These are phyloP conservation scores for Formicarius rufipectus DNA, from an alignment of 2,113 vertebrate genomes.

Conservation along the genomic window DNA sequence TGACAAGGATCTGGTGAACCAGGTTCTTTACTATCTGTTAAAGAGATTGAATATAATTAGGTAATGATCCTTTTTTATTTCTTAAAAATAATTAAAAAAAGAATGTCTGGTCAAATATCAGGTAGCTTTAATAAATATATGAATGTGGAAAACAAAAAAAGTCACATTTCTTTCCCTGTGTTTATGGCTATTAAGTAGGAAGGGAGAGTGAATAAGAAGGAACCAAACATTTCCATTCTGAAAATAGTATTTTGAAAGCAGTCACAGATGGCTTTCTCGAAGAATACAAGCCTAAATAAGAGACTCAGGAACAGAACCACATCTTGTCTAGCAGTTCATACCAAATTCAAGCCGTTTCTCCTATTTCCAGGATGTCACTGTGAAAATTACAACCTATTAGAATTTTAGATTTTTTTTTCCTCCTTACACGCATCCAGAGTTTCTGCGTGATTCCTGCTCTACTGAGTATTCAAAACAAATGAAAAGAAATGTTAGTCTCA, in stretches of 20 bases:
- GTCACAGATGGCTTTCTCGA: not conserved
- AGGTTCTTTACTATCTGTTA: not conserved
- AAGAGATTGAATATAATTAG: not conserved
- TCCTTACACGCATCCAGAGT: not conserved
- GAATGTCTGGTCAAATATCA: not conserved
- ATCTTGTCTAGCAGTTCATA: not conserved
- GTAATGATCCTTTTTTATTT: not conserved
- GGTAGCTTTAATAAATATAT: not conserved
- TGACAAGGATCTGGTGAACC: not conserved
- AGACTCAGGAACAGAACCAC: not conserved
- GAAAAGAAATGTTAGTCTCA: not conserved
- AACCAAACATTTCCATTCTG: not conserved
- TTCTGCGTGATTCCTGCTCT: not conserved
- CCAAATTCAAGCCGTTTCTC: not conserved
- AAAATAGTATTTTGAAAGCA: not conserved
- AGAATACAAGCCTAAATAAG: not conserved
- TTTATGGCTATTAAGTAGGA: not conserved
- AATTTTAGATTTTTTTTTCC: not conserved
- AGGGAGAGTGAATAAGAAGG: not conserved
- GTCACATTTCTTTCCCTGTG: not conserved
- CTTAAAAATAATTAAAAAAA: not conserved
- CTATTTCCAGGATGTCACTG: not conserved
- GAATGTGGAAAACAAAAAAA: not conserved
- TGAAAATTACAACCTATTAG: not conserved
- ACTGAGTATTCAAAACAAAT: not conserved